Base-by-base conservation (phyloP, 2,888 invertebrate species). In the Epistrophe eligans region DNA sequence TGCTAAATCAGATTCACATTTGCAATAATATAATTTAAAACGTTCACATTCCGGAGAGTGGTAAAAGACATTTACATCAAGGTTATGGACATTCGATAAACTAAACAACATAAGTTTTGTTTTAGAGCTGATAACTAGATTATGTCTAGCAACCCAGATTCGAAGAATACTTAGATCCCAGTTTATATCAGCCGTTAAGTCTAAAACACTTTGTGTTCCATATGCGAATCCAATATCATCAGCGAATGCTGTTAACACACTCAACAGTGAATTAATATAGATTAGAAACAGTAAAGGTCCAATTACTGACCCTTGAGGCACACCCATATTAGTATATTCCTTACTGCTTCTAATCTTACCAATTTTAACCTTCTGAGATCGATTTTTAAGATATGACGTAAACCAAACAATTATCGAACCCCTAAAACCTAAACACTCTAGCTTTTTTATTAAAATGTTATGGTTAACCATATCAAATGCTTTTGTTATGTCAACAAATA, bases 161-260 rank as follows among this genome's bases (percentile, higher is more conserved):
- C 43, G 2, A 43, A 43, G 15, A 43, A 15, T 43, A 15, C 43
- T 43, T 15, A 43, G 6, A 43, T 43, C 15, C 43, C 6, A 4
- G 43, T n/a, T 58, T 32, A 38, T 38, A 19, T 60, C 17, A 13
- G 38, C 17, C 8, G 38, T n/a, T 43, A 15, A 60, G 32, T 60
- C 19, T 17, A 10, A 38, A 38, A 38, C 5, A 6, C 38, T 60
- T 40, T 60, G 5, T 43, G 43, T 15, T 15, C 43, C 43, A 15
- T 43, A 60, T 2, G 38, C 38, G 28, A 58, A 38, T 38, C 58
- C 58, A 0, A 38, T 38, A 17, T 58, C 58, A 17, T 58, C 38
- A 38, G 58, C 35, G 17, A 58, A 58, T 38, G 58, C 58, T 32
- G 35, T 58, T 2, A 58, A 32, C 58, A n/a, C 58, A 58, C 58